Evolutionary conservation across 2,797 vertebrate genomes (phyloP).

Genomic region (Myioborus melanocephalus): DNA sequence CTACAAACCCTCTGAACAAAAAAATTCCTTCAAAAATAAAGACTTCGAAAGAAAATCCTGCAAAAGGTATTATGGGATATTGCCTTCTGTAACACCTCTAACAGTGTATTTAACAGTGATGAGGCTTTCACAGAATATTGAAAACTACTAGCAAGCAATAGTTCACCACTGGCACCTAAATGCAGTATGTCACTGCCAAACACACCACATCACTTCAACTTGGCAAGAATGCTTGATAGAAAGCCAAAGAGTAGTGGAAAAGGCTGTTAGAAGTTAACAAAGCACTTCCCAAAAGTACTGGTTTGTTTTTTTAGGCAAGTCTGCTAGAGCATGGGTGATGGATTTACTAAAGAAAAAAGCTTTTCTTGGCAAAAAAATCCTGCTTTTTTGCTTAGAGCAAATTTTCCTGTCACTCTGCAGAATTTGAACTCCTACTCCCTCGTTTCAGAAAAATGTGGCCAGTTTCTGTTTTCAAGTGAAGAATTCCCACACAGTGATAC

Average conservation of each 20-base stretch:
- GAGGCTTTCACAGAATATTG: constrained; percentile 23
- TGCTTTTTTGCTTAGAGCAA: constrained; percentile 37
- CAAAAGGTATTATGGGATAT: neutral
- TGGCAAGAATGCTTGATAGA: constrained; percentile 44
- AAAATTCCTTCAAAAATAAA: neutral
- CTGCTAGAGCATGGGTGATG: constrained; percentile 53
- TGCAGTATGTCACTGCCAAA: constrained; percentile 54
- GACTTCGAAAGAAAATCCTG: neutral
- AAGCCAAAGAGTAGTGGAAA: constrained; percentile 67
- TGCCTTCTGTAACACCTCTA: neutral
- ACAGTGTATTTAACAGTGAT: neutral
- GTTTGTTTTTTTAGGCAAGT: constrained; percentile 63
- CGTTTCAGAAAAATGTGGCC: constrained; percentile 19
- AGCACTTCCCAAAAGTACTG: constrained; percentile 68
- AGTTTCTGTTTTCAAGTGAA: constrained; percentile 32
- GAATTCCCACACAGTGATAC: constrained; percentile 39
- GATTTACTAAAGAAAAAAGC: constrained; percentile 58
- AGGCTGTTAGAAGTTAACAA: constrained; percentile 68
- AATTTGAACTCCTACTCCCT: constrained; percentile 55
- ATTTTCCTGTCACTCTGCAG: constrained; percentile 50
- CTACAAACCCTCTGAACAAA: neutral
- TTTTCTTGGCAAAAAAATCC: constrained; percentile 44
- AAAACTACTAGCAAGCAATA: constrained; percentile 31
- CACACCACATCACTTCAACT: constrained; percentile 55
- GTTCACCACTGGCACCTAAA: constrained; percentile 56